Conservation (phyloP, 2,113 vertebrate species). For the Epinephelus fuscoguttatus region DNA sequence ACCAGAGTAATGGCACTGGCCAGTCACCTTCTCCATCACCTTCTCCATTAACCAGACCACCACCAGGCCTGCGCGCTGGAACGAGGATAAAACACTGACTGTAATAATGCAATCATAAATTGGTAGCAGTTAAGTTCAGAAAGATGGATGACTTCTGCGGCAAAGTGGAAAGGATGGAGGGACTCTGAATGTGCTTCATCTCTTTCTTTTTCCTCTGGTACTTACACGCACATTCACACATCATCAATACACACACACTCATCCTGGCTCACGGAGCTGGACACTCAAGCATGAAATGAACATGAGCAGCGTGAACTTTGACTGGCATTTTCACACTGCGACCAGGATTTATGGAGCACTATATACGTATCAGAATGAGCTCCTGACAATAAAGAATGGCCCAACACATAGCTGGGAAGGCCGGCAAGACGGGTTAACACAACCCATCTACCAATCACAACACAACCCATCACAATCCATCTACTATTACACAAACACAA, state of each 20-base stretch:
- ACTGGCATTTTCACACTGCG: constrained; percentile 78
- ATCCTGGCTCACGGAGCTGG: constrained; percentile 58
- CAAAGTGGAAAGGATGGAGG: constrained; percentile 73
- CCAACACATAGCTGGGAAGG: constrained; percentile 57
- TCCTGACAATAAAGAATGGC: constrained; percentile 71
- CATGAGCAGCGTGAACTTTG: constrained; percentile 82
- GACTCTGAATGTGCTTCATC: constrained; percentile 66
- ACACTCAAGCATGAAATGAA: constrained; percentile 85
- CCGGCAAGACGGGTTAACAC: constrained; percentile 48
- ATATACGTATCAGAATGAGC: constrained; percentile 73
- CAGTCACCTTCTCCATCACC: constrained; percentile 69
- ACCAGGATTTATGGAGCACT: constrained; percentile 77
- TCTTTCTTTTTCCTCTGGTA: constrained; percentile 64
- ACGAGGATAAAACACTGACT: constrained; percentile 67
- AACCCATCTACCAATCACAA: constrained; percentile 60
- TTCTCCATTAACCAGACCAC: constrained; percentile 67
- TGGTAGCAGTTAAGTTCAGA: constrained; percentile 77
- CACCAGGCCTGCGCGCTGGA: constrained; percentile 32
- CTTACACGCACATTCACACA: constrained; percentile 70
- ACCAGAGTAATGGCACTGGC: constrained; percentile 36
- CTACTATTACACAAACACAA: constrained; percentile 68
- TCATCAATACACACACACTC: constrained; percentile 73
- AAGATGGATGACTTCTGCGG: constrained; percentile 73
- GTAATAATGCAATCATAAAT: constrained; percentile 79
- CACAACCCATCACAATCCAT: constrained; percentile 58